Conservation (phyloP, 2,888 invertebrate genomes). For the Xylota sylvarum region DNA sequence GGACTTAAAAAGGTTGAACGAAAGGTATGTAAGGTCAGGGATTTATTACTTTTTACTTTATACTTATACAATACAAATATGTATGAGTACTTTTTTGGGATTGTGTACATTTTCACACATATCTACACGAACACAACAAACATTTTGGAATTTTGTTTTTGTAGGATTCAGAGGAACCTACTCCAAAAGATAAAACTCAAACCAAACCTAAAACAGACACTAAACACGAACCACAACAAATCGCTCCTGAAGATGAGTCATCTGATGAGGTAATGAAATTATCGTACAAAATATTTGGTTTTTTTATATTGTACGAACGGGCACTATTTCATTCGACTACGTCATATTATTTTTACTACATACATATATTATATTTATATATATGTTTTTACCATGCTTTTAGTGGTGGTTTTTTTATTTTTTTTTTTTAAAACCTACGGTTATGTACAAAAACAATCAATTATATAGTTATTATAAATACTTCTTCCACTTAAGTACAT, state of each 20-base stretch:
- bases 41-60: background rate
- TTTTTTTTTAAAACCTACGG: too few relatives aligned
- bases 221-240: constrained; percentile 32
- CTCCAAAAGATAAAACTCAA: constrained; percentile 35
- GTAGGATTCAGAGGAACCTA: constrained; percentile 39
- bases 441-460: too few relatives aligned
- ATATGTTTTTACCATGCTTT: too few relatives aligned
- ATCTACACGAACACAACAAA: constrained; percentile 23
- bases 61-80: background rate
- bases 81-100: background rate
- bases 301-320: too few relatives aligned
- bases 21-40: constrained; percentile 79
- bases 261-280: constrained; percentile 56
- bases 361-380: too few relatives aligned
- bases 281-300: background rate
- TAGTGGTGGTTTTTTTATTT: too few relatives aligned
- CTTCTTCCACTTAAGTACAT: too few relatives aligned
- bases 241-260: constrained; percentile 33
- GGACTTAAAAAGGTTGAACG: constrained; percentile 81
- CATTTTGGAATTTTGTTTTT: constrained; percentile 30
- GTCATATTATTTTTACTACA: background rate
- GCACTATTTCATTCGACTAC: background rate
- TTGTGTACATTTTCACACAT: background rate
- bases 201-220: constrained; percentile 44
- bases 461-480: too few relatives aligned